Base-by-base conservation (phyloP, 2,797 vertebrate species). In the Phaenicophaeus curvirostris region DNA sequence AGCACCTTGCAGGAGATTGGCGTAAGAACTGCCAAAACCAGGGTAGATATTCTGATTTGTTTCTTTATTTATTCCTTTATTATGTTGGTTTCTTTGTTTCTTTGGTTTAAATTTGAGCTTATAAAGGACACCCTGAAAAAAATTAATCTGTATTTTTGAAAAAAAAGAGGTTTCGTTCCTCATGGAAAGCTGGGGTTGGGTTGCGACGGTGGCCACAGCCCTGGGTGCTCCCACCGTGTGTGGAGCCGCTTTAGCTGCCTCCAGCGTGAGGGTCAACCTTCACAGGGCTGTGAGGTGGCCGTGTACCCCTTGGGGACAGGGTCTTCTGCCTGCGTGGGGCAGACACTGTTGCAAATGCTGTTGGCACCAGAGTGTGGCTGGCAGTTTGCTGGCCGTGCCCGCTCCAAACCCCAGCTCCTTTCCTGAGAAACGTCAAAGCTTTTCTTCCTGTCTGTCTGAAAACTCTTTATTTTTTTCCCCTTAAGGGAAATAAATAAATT, bases 1-100 rank as follows among this genome's bases (percentile, higher is more conserved):
- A 95, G 90, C 92, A 91, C 79, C 89, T 79, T 71, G 85, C 72
- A 39, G 87, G 75, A 66, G 89, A 65, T 91, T 86, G 68, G 77
- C 8, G 0, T 37, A 9, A 53, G 71, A 73, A 93, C 94, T 69
- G 81, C 94, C 74, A 65, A 93, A 89, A n/a, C 83, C 79, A 37
- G 80, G 89, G 87, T 85, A 89, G 90, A 80, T 89, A 72, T 53
- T 90, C 73, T 15, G 33, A 91, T 92, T 95, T 86, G 63, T 94
- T 96, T 92, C 31, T 87, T 95, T 93, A n/a, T 94, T 94, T 84
- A 73, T 93, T 91, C 61, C 84, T 95, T 96, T 93, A 87, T 89
- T 95, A 31, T 5, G 66, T 93, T 96, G 91, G 46, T 93, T 97
- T 92, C 71, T 67, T 95, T 62, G 44, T 88, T 96, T 80, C 66